Conservation (phyloP, 1,140 invertebrate species). For the Hesperophylax magnus region DNA sequence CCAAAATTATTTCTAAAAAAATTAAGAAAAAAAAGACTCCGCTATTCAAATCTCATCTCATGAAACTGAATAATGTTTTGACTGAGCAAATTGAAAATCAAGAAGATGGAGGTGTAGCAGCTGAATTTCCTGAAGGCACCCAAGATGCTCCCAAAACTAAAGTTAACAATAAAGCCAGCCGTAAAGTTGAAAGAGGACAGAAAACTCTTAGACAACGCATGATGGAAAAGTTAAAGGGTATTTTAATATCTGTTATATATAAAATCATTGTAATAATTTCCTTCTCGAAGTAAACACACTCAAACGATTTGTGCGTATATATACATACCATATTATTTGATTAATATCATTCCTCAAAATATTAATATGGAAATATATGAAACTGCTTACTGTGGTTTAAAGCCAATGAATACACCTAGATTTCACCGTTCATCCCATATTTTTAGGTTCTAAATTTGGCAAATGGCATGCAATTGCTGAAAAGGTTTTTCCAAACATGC, state of each 20-base stretch:
- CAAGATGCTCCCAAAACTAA: background rate
- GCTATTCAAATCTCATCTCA: background rate
- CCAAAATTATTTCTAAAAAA: background rate
- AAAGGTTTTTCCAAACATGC: no score
- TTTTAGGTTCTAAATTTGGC: no score
- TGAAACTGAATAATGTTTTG: background rate
- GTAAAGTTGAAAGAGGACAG: background rate
- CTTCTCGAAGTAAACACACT: no score
- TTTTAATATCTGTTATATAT: conserved; percentile 12
- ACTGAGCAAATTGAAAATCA: background rate
- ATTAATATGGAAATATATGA: no score
- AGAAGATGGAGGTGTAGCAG: background rate
- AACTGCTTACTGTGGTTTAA: no score
- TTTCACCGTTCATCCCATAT: no score
- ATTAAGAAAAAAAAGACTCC: background rate
- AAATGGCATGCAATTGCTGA: no score
- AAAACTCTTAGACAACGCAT: conserved; percentile 63
- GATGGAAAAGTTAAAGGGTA: conserved; percentile 68
- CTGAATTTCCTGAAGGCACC: background rate
- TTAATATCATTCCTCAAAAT: no score
- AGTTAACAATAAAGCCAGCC: background rate
- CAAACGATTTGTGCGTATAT: no score
- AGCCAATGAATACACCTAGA: no score
- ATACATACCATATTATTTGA: no score
- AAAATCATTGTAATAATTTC: conserved; percentile 10